Percentiles rank a stretch among this genome's conserved stretches.
These are phyloP conservation scores for Rhea americana DNA, from an alignment of 2,113 vertebrate species.

Conservation along the genomic window DNA sequence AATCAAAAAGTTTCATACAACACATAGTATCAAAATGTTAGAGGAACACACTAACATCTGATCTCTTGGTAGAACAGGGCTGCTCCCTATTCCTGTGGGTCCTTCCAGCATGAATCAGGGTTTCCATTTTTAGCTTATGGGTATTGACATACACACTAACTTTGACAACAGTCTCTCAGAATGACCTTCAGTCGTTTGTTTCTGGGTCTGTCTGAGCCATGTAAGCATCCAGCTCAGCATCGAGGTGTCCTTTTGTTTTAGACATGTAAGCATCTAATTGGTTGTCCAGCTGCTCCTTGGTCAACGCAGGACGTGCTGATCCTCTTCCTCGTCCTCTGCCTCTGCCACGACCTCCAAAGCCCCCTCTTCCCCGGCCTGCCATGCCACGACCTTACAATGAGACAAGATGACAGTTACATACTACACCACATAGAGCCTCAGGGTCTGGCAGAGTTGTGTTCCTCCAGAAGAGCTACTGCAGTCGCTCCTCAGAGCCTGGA, in stretches of 20 bases:
- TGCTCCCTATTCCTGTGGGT: background rate
- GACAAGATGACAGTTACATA: accelerated
- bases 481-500: background rate
- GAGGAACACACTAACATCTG: conserved; percentile 68
- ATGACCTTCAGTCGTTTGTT: conserved; percentile 82
- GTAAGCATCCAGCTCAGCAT: conserved; percentile 96
- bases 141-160: background rate
- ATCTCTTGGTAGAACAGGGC: conserved; percentile 9
- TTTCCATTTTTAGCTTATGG: background rate
- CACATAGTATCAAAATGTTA: conserved; percentile 76
- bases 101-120: conserved; percentile 12
- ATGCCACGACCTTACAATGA: conserved; percentile 81
- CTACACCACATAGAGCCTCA: accelerated
- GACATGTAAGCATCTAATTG: conserved; percentile 98
- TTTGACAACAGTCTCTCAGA: background rate
- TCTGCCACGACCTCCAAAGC: conserved; percentile 85
- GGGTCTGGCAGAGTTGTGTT: accelerated
- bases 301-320: conserved; percentile 76
- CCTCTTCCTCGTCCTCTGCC: conserved; percentile 88
- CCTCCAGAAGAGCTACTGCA: background rate
- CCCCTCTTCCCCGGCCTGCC: conserved; percentile 86
- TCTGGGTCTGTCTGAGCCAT: conserved; percentile 97
- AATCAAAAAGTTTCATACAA: conserved; percentile 58
- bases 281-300: conserved; percentile 96
- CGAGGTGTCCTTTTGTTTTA: conserved; percentile 96